These are phyloP conservation scores for Scophthalmus maximus DNA, from an alignment of 2,113 vertebrate genomes.

Conservation along the genomic window DNA sequence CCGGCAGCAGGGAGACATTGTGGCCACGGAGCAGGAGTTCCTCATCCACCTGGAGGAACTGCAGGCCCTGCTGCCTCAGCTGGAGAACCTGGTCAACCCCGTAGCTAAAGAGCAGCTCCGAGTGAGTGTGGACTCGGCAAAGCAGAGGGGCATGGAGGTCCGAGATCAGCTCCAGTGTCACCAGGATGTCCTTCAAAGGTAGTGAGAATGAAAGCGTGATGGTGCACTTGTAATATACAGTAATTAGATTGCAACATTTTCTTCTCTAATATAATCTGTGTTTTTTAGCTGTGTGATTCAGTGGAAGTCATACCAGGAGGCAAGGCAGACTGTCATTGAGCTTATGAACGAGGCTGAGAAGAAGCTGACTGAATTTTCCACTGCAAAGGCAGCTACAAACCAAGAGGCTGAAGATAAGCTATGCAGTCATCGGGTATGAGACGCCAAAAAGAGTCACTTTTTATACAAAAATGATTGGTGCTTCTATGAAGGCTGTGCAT, in stretches of 20 bases:
- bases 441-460: not conserved
- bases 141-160: slow-evolving; percentile 83
- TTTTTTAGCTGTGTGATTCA: slow-evolving; percentile 86
- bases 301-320: slow-evolving; percentile 91
- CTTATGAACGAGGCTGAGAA: slow-evolving; percentile 95
- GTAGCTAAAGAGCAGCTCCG: slow-evolving; percentile 85
- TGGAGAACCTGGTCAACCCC: slow-evolving; percentile 86
- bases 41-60: slow-evolving; percentile 85
- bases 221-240: not conserved
- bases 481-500: not conserved
- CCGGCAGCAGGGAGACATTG: slow-evolving; percentile 88
- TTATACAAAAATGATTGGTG: not conserved
- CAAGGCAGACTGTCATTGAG: slow-evolving; percentile 91
- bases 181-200: slow-evolving; percentile 90
- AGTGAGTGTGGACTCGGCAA: slow-evolving; percentile 84
- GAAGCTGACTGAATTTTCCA: slow-evolving; percentile 93
- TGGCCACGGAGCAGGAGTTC: slow-evolving; percentile 90
- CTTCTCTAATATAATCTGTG: slow-evolving; percentile 13
- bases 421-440: slow-evolving; percentile 87
- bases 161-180: slow-evolving; percentile 86
- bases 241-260: not conserved
- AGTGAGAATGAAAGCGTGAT: slow-evolving; percentile 20
- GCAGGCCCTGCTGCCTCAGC: slow-evolving; percentile 81
- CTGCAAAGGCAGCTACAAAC: slow-evolving; percentile 87
- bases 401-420: slow-evolving; percentile 90